These are phyloP conservation scores for Eustalomyia histrio DNA, from an alignment of 2,888 invertebrate species.

Conservation along the genomic window DNA sequence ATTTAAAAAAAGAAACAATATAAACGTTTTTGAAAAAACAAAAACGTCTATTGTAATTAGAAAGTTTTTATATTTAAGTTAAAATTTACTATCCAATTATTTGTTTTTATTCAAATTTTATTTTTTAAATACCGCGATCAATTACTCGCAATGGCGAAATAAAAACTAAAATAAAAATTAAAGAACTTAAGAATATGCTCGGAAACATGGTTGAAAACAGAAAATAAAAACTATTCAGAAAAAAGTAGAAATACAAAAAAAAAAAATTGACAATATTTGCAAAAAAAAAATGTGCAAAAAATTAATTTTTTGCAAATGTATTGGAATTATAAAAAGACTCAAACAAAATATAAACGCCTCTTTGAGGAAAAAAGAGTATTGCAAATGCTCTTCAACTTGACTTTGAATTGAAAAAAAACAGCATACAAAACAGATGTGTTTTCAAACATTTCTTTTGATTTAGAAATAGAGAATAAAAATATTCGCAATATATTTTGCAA, in stretches of 20 bases:
- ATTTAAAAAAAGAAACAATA: conserved; percentile 1
- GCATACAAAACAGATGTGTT: conserved; percentile 18
- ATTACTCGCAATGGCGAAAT: conserved; percentile 62
- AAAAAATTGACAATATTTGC: conserved; percentile 62
- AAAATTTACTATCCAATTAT: conserved; percentile 6
- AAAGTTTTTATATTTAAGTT: not conserved
- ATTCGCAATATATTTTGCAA: conserved; percentile 37
- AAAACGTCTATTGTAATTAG: not conserved
- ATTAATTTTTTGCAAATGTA: conserved; percentile 41
- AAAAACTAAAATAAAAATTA: conserved; percentile 66
- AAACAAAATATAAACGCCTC: conserved; percentile 46
- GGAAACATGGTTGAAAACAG: conserved; percentile 61
- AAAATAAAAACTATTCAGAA: conserved; percentile 60
- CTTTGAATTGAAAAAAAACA: conserved; percentile 61
- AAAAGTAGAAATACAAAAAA: conserved; percentile 23
- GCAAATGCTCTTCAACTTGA: conserved; percentile 66
- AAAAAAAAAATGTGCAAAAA: conserved; percentile 58
- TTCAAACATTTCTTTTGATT: conserved; percentile 20
- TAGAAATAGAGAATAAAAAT: conserved; percentile 10
- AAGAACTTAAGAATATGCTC: conserved; percentile 63
- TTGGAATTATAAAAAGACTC: conserved; percentile 58
- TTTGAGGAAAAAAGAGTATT: conserved; percentile 32
- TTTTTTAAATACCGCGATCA: conserved; percentile 53
- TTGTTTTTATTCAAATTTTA: conserved; percentile 10
- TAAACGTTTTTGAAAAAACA: conserved; percentile 12